These are phyloP conservation scores for Papio anubis DNA, from an alignment of 2,113 vertebrate genomes.

Conservation along the genomic window DNA sequence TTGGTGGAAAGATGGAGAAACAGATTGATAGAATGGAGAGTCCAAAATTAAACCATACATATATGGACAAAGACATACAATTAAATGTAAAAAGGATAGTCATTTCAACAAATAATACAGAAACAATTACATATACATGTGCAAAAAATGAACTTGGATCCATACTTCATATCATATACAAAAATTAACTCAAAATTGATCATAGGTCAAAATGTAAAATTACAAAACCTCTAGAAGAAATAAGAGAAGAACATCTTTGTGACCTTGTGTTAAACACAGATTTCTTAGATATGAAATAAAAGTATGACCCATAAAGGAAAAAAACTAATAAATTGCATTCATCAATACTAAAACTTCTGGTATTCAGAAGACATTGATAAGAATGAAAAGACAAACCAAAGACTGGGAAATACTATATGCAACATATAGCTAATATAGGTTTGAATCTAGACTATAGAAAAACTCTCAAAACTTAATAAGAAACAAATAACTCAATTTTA, in stretches of 20 bases:
- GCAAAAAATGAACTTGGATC: neutral
- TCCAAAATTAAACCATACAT: neutral
- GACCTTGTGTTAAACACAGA: neutral
- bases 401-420: neutral
- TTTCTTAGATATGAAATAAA: neutral
- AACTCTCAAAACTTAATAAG: neutral
- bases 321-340: neutral
- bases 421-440: neutral
- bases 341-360: neutral
- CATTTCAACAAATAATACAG: neutral
- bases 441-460: neutral
- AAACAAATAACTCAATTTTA: conserved; percentile 11
- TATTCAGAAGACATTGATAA: neutral
- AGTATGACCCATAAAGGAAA: neutral
- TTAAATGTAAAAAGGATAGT: neutral
- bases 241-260: neutral
- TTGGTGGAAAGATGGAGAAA: neutral
- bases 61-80: neutral
- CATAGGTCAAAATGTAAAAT: neutral
- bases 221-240: neutral
- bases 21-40: neutral
- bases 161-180: neutral
- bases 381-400: neutral
- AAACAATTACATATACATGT: neutral
- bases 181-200: neutral